phyloP scores from a whole-genome alignment of 2,797 vertebrate genomes.

The Hoplostethus atlanticus region DNA sequence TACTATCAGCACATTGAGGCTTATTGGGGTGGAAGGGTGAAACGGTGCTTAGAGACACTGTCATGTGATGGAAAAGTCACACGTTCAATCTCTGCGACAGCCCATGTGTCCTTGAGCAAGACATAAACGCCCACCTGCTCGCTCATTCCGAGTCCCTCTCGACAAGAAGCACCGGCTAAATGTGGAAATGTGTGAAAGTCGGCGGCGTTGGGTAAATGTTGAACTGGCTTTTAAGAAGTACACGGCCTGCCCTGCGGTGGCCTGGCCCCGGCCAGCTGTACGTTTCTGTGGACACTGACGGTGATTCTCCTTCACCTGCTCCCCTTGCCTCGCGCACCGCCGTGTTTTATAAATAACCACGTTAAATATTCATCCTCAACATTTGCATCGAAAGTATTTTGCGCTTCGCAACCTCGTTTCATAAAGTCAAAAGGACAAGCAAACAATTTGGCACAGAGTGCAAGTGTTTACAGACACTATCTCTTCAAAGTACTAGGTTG shows the following conservation, averaged over 20 bases:
- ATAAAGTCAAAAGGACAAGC: slow-evolving; percentile 69
- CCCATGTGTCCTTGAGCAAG: slow-evolving; percentile 31
- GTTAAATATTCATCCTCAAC: slow-evolving; percentile 77
- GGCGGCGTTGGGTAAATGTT: slow-evolving; percentile 34
- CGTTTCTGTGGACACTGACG: slow-evolving; percentile 49
- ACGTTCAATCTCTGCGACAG: slow-evolving; percentile 11
- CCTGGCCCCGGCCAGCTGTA: slow-evolving; percentile 63
- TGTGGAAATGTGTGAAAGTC: slow-evolving; percentile 32
- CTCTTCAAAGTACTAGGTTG: neutral
- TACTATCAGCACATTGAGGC: slow-evolving; percentile 29
- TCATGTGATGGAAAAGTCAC: neutral
- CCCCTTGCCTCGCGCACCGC: slow-evolving; percentile 32
- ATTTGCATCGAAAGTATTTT: slow-evolving; percentile 71
- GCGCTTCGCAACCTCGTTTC: slow-evolving; percentile 55
- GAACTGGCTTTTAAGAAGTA: slow-evolving; percentile 11
- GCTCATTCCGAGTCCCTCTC: neutral
- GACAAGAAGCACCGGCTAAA: slow-evolving; percentile 14
- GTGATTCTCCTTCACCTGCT: slow-evolving; percentile 76
- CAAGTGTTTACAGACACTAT: neutral
- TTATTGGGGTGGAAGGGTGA: neutral
- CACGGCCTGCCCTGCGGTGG: neutral
- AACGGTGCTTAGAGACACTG: neutral
- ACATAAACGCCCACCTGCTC: neutral
- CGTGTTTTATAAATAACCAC: slow-evolving; percentile 73
- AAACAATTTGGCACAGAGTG: slow-evolving; percentile 24